phyloP scores from a whole-genome alignment of 2,888 invertebrate species.

The Nymphalis polychloros region DNA sequence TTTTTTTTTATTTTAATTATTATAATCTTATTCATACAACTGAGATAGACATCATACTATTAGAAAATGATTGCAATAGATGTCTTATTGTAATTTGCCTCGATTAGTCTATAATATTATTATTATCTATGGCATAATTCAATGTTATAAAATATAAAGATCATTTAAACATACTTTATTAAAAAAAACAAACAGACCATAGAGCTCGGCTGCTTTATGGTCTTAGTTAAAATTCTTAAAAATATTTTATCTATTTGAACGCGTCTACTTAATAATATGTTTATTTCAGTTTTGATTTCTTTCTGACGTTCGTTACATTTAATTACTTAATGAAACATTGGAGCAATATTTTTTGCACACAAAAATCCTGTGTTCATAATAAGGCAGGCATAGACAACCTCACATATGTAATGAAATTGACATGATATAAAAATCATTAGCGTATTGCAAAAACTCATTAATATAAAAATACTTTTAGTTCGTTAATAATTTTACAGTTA shows the following conservation, averaged over 20 bases:
- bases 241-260: constrained; percentile 58
- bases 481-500: too few species aligned
- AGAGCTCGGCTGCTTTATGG: not conserved
- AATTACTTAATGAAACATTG: not conserved
- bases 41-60: constrained; percentile 11
- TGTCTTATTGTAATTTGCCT: not conserved
- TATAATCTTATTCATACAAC: constrained; percentile 35
- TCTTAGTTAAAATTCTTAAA: constrained; percentile 49
- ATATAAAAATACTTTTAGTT: too few species aligned
- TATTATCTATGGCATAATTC: constrained; percentile 19
- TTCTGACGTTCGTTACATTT: not conserved
- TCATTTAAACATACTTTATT: constrained; percentile 16
- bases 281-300: constrained; percentile 39
- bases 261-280: constrained; percentile 45
- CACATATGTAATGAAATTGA: too few species aligned
- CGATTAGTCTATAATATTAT: constrained; percentile 6
- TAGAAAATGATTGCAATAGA: constrained; percentile 10
- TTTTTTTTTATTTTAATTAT: constrained; percentile 32
- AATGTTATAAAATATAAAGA: constrained; percentile 23
- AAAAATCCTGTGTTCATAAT: too few species aligned
- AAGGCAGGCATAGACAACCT: too few species aligned
- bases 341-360: not conserved
- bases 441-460: too few species aligned
- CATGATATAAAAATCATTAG: too few species aligned
- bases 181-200: constrained; percentile 11